Percentiles rank a stretch among this genome's conserved stretches.
Conservation (phyloP, 2,797 vertebrate species). For the Crocodylus rhombifer region DNA sequence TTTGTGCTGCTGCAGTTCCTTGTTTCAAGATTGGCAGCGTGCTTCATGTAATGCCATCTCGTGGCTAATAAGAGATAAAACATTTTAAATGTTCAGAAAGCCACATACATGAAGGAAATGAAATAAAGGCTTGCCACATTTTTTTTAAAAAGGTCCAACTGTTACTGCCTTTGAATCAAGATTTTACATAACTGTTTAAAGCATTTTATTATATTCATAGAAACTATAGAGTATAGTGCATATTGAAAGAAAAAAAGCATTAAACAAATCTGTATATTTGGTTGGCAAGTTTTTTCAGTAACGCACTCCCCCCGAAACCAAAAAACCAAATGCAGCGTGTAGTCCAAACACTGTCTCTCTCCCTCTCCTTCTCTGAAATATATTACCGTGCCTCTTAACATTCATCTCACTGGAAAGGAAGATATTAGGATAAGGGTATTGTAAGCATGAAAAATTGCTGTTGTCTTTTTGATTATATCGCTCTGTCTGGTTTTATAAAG, state of each 20-base stretch:
- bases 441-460: not conserved
- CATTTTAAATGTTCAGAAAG: not conserved
- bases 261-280: not conserved
- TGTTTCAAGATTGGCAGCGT: not conserved
- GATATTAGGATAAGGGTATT: not conserved
- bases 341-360: too few species aligned
- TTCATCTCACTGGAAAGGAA: not conserved
- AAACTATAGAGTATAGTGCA: rapidly evolving
- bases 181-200: not conserved
- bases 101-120: not conserved
- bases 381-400: not conserved
- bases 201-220: not conserved
- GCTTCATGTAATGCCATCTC: slow-evolving; percentile 59
- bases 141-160: not conserved
- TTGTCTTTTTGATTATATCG: not conserved
- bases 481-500: not conserved
- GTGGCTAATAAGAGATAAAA: not conserved
- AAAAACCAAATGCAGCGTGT: too few species aligned
- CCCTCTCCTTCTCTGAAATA: not conserved
- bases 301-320: too few species aligned
- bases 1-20: not conserved
- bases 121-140: not conserved
- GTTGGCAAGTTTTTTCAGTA: too few species aligned
- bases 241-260: not conserved
- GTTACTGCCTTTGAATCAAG: not conserved